Base-by-base conservation (phyloP, 2,888 invertebrate genomes). In the Buathra laborator region DNA sequence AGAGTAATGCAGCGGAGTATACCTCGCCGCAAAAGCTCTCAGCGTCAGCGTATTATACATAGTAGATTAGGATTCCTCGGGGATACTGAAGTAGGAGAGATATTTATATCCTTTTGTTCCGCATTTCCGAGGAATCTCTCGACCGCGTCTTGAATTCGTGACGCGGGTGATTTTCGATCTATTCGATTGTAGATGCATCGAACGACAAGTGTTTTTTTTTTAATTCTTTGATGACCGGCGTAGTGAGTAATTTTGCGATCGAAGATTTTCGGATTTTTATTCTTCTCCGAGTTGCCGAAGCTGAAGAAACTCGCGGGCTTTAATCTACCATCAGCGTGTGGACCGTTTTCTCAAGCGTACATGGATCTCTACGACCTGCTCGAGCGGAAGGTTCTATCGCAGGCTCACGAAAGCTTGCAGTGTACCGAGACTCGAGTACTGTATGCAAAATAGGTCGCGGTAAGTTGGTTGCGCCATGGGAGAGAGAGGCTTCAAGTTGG, bases 401-500 rank as follows among this genome's bases (percentile, higher is more conserved):
- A 19, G 24, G 56, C 56, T 37, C 56, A 24, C 56, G 56, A 19
- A 56, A 24, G 56, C 56, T 56, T 19, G 56, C 56, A 56, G 56
- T 12, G 24, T 24, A 12, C 19, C 56, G 56, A 56, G 56, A 12
- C 66, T 66, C 72, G 66, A 72, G 80, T 56, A 66, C 59, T 44
- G 48, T 72, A 72, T 80, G 80, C 43, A 67, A 80, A 80, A 80
- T 80, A 80, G 80, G 80, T 80, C 80, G 80, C 72, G 43, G 53
- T 78, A 64, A 75, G 75, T 59, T 66, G 48, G 51, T 10, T 12
- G 62, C 68, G 24, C 19, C 66, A 16, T 6, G 19, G 46, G 46
- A 24, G 53, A 19, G 16, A 62, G 78, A 66, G 56, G 51, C 72
- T 56, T 44, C 32, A 80, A 80, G 71, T 72, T 80, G 72, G 66